These are phyloP conservation scores for Anadara kagoshimensis DNA, from an alignment of 1,140 invertebrate genomes.

Conservation along the genomic window DNA sequence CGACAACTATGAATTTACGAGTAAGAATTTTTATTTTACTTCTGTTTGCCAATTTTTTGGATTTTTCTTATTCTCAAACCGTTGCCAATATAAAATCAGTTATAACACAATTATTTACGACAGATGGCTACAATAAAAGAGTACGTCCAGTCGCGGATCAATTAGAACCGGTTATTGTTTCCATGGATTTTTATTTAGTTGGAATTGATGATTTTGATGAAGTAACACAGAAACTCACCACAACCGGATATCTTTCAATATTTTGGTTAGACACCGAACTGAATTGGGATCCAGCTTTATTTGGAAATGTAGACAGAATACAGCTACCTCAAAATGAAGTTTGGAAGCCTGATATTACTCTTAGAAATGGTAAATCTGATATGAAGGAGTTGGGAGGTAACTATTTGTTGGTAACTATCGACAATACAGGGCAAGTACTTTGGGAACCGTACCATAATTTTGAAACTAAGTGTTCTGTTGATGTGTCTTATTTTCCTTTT, in stretches of 20 bases:
- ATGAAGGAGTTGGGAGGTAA: constrained; percentile 14
- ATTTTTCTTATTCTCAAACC: neutral
- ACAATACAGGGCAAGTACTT: neutral
- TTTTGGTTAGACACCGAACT: neutral
- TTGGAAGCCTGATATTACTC: constrained; percentile 24
- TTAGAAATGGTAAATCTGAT: constrained; percentile 18
- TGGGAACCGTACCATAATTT: constrained; percentile 21
- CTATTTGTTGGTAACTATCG: neutral
- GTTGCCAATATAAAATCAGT: neutral
- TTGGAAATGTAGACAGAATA: too few relatives aligned
- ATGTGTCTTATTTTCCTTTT: constrained; percentile 16
- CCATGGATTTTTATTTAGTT: neutral
- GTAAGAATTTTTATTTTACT: too few relatives aligned
- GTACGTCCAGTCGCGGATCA: neutral
- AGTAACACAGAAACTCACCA: neutral
- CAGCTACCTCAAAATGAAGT: constrained; percentile 3
- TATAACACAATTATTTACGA: neutral
- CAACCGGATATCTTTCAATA: constrained; percentile 1
- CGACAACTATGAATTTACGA: too few relatives aligned
- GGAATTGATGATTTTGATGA: constrained; percentile 2
- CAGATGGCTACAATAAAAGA: neutral
- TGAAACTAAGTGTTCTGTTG: constrained; percentile 10
- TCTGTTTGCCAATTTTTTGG: too few relatives aligned
- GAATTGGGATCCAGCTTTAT: too few relatives aligned
- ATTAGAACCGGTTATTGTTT: neutral